Evolutionary conservation across 1,140 invertebrate genomes (phyloP).

Genomic region (Muscidifurax raptorellus): DNA sequence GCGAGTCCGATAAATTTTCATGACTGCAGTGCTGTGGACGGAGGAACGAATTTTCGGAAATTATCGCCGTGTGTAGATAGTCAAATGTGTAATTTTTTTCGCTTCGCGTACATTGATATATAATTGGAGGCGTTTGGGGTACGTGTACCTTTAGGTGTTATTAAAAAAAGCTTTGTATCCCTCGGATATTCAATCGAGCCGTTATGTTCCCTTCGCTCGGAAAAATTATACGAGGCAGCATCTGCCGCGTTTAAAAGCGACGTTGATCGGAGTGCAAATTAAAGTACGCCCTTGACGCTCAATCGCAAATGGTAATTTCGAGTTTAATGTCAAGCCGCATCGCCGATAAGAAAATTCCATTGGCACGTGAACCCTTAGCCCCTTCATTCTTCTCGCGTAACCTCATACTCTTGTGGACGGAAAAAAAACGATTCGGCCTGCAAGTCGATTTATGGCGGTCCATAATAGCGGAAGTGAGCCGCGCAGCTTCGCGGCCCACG

Average conservation of each 20-base stretch:
- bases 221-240: not conserved
- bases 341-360: not conserved
- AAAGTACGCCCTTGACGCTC: too few species aligned
- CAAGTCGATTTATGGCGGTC: not conserved
- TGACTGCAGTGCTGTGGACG: not conserved
- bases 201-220: not conserved
- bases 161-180: not conserved
- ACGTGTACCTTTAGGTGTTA: not conserved
- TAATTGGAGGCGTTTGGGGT: not conserved
- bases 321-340: too few species aligned
- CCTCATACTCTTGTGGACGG: not conserved
- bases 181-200: not conserved
- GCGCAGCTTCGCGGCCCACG: slow-evolving; percentile 10
- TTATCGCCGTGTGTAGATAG: not conserved
- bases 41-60: not conserved
- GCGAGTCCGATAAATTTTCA: not conserved
- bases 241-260: not conserved
- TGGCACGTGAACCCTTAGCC: not conserved
- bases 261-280: too few species aligned
- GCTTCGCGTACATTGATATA: too few species aligned
- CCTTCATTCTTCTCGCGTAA: not conserved
- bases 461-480: slow-evolving; percentile 28
- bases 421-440: not conserved
- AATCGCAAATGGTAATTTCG: too few species aligned
- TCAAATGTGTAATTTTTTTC: not conserved